Conservation (phyloP, 92 coral and sea anemone genomes). For the Porites divaricata region DNA sequence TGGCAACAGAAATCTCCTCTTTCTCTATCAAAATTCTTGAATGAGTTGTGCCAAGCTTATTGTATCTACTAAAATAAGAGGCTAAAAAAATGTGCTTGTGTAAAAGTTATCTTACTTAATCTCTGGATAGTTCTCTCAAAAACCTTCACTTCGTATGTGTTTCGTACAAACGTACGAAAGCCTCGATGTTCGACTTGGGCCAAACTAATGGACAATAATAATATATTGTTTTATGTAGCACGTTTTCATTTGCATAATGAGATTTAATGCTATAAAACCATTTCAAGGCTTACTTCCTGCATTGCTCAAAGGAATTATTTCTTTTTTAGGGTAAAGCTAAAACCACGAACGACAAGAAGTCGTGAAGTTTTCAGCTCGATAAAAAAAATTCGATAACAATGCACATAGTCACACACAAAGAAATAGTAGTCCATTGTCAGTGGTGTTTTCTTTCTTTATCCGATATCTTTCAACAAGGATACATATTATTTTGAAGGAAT, state of each 20-base stretch:
- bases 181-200: constrained; percentile 25
- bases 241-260: constrained; percentile 79
- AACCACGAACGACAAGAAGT: not conserved
- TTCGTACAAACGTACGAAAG: constrained; percentile 16
- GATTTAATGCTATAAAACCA: constrained; percentile 1
- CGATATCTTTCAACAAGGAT: not conserved
- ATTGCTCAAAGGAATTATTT: not conserved
- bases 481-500: constrained; percentile 8
- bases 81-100: not conserved
- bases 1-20: not conserved
- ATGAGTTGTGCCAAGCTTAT: not conserved
- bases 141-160: not conserved
- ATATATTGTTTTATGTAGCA: constrained; percentile 32
- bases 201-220: constrained; percentile 21
- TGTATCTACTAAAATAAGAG: not conserved
- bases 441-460: not conserved
- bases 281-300: not conserved
- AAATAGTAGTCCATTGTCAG: constrained; percentile 18
- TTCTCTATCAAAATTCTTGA: not conserved
- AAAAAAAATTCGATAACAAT: constrained; percentile 25
- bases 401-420: constrained; percentile 26
- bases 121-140: not conserved
- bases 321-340: not conserved
- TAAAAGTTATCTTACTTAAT: not conserved
- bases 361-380: not conserved